Conservation (phyloP, 2,797 vertebrate genomes). For the Arctocebus calabarensis region DNA sequence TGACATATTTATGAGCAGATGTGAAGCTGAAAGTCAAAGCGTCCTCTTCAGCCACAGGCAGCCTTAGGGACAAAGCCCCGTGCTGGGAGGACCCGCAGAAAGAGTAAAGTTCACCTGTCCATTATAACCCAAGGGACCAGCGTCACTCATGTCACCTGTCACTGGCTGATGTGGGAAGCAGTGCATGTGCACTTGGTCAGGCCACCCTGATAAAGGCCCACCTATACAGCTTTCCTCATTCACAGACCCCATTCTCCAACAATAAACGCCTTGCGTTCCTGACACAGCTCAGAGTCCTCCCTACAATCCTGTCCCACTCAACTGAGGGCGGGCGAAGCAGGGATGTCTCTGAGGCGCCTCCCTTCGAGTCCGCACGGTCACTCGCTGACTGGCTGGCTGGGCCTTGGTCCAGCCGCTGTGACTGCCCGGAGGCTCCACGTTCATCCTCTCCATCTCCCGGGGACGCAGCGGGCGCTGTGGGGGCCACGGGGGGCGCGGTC, state of each 20-base stretch:
- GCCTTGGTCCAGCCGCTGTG: background rate
- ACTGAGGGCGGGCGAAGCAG: background rate
- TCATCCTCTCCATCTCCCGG: background rate
- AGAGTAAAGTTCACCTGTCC: background rate
- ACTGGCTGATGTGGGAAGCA: background rate
- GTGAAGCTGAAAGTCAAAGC: slow-evolving; percentile 11
- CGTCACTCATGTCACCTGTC: background rate
- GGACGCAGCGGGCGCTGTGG: accelerated
- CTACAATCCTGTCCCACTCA: background rate
- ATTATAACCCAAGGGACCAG: background rate
- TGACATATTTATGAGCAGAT: background rate
- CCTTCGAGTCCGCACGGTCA: background rate
- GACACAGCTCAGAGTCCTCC: background rate
- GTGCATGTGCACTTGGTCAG: background rate
- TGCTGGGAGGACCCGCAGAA: background rate
- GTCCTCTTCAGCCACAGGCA: background rate
- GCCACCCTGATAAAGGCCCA: background rate
- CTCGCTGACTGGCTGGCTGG: background rate
- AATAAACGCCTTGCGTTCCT: background rate
- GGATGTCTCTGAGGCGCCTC: background rate
- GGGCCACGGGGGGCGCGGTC: accelerated
- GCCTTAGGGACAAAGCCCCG: background rate
- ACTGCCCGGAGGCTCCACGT: background rate
- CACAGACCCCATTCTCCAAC: background rate
- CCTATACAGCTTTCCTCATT: background rate